phyloP scores from a whole-genome alignment of 2,888 invertebrate genomes.

The Ecdyonurus torrentis region DNA sequence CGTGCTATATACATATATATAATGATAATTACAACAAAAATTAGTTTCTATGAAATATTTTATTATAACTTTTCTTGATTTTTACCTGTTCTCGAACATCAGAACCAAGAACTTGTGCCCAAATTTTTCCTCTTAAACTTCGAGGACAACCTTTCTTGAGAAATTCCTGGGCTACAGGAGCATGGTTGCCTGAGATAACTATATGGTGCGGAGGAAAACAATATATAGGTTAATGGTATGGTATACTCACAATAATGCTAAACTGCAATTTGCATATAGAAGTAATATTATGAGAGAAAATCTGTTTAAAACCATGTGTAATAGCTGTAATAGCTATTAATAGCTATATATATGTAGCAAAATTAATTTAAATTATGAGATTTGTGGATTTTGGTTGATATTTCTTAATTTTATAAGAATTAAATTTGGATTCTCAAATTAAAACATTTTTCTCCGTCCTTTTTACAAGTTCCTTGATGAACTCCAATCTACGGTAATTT shows the following conservation, averaged over 20 bases:
- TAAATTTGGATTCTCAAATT: too few species aligned
- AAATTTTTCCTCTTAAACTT: slow-evolving; percentile 61
- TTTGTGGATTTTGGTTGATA: too few species aligned
- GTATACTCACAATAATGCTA: neutral
- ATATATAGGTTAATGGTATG: neutral
- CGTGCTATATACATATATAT: slow-evolving; percentile 36
- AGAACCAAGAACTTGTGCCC: slow-evolving; percentile 74
- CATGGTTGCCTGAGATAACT: slow-evolving; percentile 61
- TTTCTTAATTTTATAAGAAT: too few species aligned
- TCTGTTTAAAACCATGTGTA: too few species aligned
- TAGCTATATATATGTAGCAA: too few species aligned
- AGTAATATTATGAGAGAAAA: neutral
- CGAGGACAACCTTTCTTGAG: slow-evolving; percentile 73
- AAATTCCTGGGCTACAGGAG: slow-evolving; percentile 79
- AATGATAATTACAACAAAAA: slow-evolving; percentile 3
- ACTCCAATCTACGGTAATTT: too few species aligned
- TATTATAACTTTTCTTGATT: neutral
- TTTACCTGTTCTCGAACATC: slow-evolving; percentile 49
- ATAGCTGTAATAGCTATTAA: too few species aligned
- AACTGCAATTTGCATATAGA: neutral
- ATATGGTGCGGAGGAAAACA: slow-evolving; percentile 7
- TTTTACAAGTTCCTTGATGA: too few species aligned
- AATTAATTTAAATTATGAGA: too few species aligned
- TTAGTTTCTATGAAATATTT: slow-evolving; percentile 5
- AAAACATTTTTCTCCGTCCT: too few species aligned